Evolutionary conservation across 1,140 invertebrate species (phyloP), one percentile per base, ranked within the genome.

Genomic region (Daktulosphaira vitifoliae): DNA sequence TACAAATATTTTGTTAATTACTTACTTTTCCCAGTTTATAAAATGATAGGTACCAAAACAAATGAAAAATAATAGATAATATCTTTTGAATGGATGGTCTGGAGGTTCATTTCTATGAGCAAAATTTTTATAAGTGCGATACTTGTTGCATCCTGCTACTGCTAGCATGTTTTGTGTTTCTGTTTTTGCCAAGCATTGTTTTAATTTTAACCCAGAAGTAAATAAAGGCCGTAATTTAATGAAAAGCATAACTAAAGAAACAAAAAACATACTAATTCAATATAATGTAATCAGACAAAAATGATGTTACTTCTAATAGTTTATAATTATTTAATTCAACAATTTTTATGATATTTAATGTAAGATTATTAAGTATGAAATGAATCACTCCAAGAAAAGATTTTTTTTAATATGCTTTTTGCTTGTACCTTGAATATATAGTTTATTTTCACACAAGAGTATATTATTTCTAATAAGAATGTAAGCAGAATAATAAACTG

Each of bases 21-120:
- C 56, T 48, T 62, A 62, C 56, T 62, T 13, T 2, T 46, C 56
- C 56, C 56, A 62, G 20, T 62, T 9, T 0, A 62, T n/a, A 22
- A 62, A 62, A 5, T 48, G 25, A 62, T 22, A 48, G 29, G 29
- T 0, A 15, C 25, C 15, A 7, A 62, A 22, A 11, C 42, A 4
- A 6, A 62, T 22, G 15, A 33, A 29, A n/a, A 7, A 4, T 2
- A 62, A 22, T 2, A 62, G 0, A 13, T 62, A 62, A 48, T 11
- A 48, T 33, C 44, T 29, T 33, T 62, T 62, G 13, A 62, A 22
- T 46, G 56, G 56, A 29, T 44, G 56, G n/a, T 62, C 56, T 9
- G 56, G 56, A 29, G 56, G 26, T 22, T 62, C 56, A 29, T 13
- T 48, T 4, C n/a, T 46, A 48, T 62, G 56, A 48, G 38, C 56